phyloP scores from a whole-genome alignment of 1,140 invertebrate genomes.

The Drosophila nasuta region DNA sequence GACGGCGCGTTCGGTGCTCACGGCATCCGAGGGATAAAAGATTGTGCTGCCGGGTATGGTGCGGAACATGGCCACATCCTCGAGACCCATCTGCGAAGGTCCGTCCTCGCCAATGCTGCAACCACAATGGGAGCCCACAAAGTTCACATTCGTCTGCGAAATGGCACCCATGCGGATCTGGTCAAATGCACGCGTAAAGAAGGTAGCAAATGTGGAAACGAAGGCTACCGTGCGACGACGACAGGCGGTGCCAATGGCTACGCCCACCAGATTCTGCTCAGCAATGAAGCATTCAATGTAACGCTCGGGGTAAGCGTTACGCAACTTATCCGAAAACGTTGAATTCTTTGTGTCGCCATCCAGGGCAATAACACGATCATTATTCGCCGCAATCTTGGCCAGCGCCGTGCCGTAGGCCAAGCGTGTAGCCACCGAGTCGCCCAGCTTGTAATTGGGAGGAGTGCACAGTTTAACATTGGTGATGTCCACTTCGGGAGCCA shows the following conservation, averaged over 20 bases:
- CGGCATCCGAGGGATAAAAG: constrained; percentile 99
- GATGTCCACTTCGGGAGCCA: constrained; percentile 90
- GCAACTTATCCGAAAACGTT: constrained; percentile 97
- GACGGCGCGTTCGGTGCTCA: constrained; percentile 95
- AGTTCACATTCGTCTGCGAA: constrained; percentile 98
- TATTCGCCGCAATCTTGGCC: constrained; percentile 94
- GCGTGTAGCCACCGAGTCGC: constrained; percentile 95
- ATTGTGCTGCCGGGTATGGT: constrained; percentile 96
- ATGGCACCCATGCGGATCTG: constrained; percentile 99
- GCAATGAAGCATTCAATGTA: constrained; percentile 99
- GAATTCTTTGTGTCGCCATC: constrained; percentile 99
- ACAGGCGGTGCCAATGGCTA: constrained; percentile 96
- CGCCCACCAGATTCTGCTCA: constrained; percentile 98
- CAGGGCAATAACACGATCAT: constrained; percentile 94
- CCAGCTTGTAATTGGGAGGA: constrained; percentile 93
- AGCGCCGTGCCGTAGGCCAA: constrained; percentile 97
- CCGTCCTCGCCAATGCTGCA: constrained; percentile 98
- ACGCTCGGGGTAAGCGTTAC: constrained; percentile 90
- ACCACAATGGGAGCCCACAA: constrained; percentile 97
- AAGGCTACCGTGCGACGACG: constrained; percentile 95
- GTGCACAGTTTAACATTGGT: constrained; percentile 91
- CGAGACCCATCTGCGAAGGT: constrained; percentile 99
- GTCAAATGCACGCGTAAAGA: constrained; percentile 98
- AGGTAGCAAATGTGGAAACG: constrained; percentile 98
- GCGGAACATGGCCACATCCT: constrained; percentile 98